These are phyloP conservation scores for Hydrophis major DNA, from an alignment of 2,797 vertebrate species.

Conservation along the genomic window DNA sequence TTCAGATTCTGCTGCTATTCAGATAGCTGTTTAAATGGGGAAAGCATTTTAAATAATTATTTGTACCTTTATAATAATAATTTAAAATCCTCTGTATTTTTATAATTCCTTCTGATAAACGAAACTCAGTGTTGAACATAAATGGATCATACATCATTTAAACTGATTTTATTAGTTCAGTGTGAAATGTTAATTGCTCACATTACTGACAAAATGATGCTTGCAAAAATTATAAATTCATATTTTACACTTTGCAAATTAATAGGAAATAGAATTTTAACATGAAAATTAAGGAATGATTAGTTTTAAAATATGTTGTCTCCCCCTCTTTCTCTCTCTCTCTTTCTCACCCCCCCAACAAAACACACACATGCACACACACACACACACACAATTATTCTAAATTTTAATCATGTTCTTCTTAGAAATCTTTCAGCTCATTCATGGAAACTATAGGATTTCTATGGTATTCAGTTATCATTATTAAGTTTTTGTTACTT, in stretches of 20 bases:
- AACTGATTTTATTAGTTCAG: slow-evolving; percentile 39
- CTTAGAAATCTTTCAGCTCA: background rate
- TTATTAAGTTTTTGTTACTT: background rate
- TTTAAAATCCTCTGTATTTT: background rate
- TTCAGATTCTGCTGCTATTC: background rate
- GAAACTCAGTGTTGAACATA: slow-evolving; percentile 36
- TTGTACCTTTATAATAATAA: background rate
- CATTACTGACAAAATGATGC: slow-evolving; percentile 39
- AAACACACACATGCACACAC: background rate
- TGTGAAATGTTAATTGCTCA: slow-evolving; percentile 51
- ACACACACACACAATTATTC: background rate
- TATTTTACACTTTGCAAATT: slow-evolving; percentile 44
- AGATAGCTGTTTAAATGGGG: slow-evolving; percentile 7
- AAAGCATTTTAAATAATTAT: background rate
- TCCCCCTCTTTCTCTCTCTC: background rate
- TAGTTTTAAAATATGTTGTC: slow-evolving; percentile 29
- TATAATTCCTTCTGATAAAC: slow-evolving; percentile 19
- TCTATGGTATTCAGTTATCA: background rate
- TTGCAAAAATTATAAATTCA: slow-evolving; percentile 45
- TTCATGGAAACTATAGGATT: background rate
- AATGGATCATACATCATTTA: slow-evolving; percentile 41
- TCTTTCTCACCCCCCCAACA: background rate
- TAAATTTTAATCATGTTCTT: slow-evolving; percentile 4
- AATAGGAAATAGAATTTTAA: slow-evolving; percentile 43
- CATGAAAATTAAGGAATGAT: slow-evolving; percentile 31